phyloP scores from a whole-genome alignment of 2,113 vertebrate genomes.

The Aegotheles bennettii region DNA sequence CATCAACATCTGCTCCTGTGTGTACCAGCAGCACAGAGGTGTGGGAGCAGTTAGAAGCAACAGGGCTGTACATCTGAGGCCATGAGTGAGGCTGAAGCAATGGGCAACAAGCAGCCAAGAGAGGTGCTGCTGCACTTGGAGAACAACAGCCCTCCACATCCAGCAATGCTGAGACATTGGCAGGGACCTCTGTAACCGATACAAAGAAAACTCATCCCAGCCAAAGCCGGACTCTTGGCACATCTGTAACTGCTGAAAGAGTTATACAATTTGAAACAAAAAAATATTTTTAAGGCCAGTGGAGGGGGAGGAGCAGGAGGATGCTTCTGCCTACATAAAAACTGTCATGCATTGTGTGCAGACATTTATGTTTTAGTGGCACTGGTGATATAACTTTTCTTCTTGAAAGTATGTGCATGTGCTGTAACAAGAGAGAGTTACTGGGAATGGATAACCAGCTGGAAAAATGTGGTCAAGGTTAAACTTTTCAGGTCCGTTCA shows the following conservation, averaged over 20 bases:
- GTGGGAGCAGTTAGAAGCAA: background rate
- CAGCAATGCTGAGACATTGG: background rate
- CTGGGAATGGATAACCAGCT: conserved; percentile 3
- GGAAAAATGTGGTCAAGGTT: conserved; percentile 29
- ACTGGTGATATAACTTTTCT: background rate
- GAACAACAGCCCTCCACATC: background rate
- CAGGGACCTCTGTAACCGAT: fast-evolving
- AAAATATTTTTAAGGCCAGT: background rate
- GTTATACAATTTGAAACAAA: background rate
- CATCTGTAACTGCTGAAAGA: background rate
- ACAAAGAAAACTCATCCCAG: background rate
- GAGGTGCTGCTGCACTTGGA: background rate
- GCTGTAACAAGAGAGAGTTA: background rate
- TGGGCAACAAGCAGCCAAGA: background rate
- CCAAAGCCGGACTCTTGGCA: background rate
- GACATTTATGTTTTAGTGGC: background rate
- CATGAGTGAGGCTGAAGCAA: fast-evolving
- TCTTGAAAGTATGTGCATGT: background rate
- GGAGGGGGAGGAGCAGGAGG: background rate
- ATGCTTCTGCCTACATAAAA: background rate
- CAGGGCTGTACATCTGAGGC: background rate
- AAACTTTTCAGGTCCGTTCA: conserved; percentile 28
- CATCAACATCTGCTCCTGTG: background rate
- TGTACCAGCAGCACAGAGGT: fast-evolving
- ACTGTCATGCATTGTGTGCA: background rate